A percentile compares a stretch with the other conserved stretches of the same genome.
Conservation (phyloP, 2,888 invertebrate species). For the Ormyrus thymus region DNA sequence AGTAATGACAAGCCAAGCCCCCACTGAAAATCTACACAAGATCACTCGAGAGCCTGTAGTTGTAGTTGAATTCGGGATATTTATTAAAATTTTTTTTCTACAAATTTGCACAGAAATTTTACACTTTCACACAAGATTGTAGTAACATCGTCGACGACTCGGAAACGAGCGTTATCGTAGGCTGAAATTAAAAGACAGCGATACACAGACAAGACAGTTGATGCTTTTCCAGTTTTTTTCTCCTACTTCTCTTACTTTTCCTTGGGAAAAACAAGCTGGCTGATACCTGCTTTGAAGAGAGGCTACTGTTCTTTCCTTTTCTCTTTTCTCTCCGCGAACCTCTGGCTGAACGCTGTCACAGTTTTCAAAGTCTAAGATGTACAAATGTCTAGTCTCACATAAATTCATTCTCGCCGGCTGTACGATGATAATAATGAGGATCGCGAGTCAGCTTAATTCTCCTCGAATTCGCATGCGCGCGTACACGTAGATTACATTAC, state of each 20-base stretch:
- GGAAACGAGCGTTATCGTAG: not conserved
- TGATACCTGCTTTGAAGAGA: too few relatives aligned
- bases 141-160: not conserved
- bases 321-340: too few relatives aligned
- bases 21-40: too few relatives aligned
- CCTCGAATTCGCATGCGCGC: conserved; percentile 34
- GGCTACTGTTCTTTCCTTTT: too few relatives aligned
- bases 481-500: not conserved
- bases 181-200: not conserved
- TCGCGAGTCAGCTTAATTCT: too few relatives aligned
- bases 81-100: conserved; percentile 32
- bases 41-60: too few relatives aligned
- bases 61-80: conserved; percentile 12
- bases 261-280: too few relatives aligned
- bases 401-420: conserved; percentile 16
- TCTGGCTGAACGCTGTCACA: too few relatives aligned
- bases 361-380: not conserved
- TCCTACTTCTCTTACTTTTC: too few relatives aligned
- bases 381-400: not conserved
- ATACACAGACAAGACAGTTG: too few relatives aligned
- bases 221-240: too few relatives aligned
- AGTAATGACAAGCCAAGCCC: too few relatives aligned
- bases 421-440: conserved; percentile 14
- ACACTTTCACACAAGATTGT: conserved; percentile 14
- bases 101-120: conserved; percentile 22